Evolutionary conservation across 2,113 vertebrate species (phyloP).

Genomic region (human): DNA sequence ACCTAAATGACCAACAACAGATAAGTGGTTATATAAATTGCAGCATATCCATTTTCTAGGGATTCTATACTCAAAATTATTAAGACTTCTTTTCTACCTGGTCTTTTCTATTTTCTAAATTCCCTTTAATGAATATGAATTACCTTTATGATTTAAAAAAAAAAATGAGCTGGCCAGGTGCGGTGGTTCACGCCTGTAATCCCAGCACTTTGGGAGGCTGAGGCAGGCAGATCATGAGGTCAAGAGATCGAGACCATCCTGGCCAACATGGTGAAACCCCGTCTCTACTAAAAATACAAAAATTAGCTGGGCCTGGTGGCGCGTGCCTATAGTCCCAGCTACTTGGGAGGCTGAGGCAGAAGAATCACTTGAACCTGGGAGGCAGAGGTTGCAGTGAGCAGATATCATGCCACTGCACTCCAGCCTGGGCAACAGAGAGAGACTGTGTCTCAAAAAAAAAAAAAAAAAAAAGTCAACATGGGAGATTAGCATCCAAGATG

Average conservation of each 20-base stretch:
- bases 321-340: neutral
- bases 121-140: neutral
- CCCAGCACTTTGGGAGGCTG: neutral
- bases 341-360: neutral
- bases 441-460: neutral
- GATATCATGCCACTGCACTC: neutral
- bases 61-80: neutral
- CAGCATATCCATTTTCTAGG: neutral
- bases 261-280: neutral
- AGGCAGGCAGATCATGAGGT: neutral
- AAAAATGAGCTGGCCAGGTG: neutral
- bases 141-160: neutral
- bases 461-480: neutral
- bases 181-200: neutral
- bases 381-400: neutral
- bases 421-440: neutral
- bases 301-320: neutral
- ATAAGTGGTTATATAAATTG: neutral
- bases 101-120: neutral
- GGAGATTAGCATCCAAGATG: too few relatives aligned
- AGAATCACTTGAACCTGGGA: neutral
- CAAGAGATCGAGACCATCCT: neutral
- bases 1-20: neutral
- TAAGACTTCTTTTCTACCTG: neutral
- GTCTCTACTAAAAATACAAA: neutral